Conservation (phyloP, 2,797 vertebrate genomes). For the Luscinia megarhynchos region DNA sequence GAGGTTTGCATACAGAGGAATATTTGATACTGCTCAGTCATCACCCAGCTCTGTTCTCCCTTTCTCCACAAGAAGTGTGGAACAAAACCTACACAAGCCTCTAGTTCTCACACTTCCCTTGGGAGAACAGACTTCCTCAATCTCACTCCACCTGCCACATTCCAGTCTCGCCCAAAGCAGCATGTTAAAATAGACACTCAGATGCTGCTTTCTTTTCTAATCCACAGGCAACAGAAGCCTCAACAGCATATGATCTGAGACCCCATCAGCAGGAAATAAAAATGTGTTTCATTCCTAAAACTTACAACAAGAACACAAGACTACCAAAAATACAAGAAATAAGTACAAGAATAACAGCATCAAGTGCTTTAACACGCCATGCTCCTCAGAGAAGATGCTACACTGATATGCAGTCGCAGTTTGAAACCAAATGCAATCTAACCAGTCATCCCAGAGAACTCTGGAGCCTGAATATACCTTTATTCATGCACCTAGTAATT, state of each 20-base stretch:
- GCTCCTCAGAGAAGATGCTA: not conserved
- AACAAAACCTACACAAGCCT: not conserved
- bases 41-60: not conserved
- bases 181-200: not conserved
- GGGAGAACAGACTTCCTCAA: not conserved
- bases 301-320: not conserved
- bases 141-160: not conserved
- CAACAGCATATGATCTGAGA: fast-evolving
- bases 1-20: not conserved
- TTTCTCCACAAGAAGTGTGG: not conserved
- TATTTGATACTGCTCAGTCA: not conserved
- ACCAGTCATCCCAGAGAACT: not conserved
- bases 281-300: not conserved
- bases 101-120: not conserved
- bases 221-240: not conserved
- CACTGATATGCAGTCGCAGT: not conserved
- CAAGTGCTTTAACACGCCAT: not conserved
- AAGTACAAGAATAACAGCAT: not conserved
- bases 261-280: not conserved
- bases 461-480: not conserved
- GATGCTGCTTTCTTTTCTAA: not conserved
- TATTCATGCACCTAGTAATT: not conserved
- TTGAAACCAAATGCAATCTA: not conserved
- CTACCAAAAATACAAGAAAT: too few species aligned
- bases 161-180: not conserved